Evolutionary conservation across 2,113 vertebrate genomes (phyloP), one percentile per base, ranked within the genome.

Genomic region (Mionectes macconnelli): DNA sequence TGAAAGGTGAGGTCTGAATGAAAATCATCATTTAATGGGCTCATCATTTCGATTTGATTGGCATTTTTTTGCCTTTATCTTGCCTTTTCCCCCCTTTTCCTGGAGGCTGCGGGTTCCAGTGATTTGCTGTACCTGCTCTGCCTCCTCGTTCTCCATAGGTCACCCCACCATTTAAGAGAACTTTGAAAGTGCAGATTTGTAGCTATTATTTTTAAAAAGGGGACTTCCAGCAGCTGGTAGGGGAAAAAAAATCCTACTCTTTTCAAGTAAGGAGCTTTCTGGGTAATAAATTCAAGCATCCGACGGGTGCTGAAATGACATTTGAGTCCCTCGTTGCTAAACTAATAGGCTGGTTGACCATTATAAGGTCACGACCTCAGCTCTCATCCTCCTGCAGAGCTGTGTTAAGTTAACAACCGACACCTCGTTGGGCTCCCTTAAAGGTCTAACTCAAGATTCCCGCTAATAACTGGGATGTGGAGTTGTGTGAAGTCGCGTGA

Each of bases 1-100:
- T 28, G 52, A 73, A 92, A 81, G 79, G 75, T 77, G 57, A 91
- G 60, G 84, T 89, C 77, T 47, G 87, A 97, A 96, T 90, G 96
- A 93, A 97, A 98, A 97, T 94, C 92, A 97, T 97, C 91, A 92
- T 97, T 98, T 98, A 98, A 98, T 98, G 91, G 97, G 96, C 93
- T 97, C 96, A 91, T 98, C 92, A 96, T 97, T 97, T 95, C 89
- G 31, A 70, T 97, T 96, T 97, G 97, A 98, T 97, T 97, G 97
- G 60, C 90, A 87, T 74, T 77, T 93, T 93, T 93, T 55, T 90
- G 74, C 90, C 90, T 93, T 96, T 68, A 90, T 89, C 74, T 80
- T 78, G 72, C 83, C 80, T 94, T 78, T 78, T 15, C 30, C 8
- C 80, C 62, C 40, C 53, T 82, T 91, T 85, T 66, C 39, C 68